These are phyloP conservation scores for Sinhomidia bicolor DNA, from an alignment of 2,888 invertebrate species.

Conservation along the genomic window DNA sequence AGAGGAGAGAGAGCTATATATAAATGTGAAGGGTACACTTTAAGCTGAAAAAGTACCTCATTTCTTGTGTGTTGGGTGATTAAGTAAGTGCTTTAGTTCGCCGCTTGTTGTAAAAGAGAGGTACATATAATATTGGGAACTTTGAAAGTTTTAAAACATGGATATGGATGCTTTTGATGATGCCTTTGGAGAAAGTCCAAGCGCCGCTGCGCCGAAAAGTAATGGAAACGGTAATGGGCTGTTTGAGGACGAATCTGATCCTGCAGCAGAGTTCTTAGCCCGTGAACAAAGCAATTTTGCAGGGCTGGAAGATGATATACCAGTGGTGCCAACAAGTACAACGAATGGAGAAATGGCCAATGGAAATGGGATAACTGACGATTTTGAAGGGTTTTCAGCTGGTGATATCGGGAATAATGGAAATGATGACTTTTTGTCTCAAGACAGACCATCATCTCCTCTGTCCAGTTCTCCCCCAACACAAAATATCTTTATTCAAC, in stretches of 20 bases:
- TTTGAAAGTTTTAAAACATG: conserved; percentile 1
- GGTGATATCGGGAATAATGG: background rate
- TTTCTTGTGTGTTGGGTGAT: background rate
- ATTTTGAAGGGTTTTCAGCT: background rate
- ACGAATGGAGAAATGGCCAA: conserved; percentile 45
- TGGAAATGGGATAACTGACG: conserved; percentile 38
- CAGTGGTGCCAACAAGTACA: conserved; percentile 70
- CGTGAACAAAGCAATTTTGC: conserved; percentile 97
- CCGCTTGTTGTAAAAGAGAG: background rate
- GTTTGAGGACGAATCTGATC: conserved; percentile 88
- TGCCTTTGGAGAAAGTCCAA: conserved; percentile 61
- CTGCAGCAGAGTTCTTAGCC: conserved; percentile 98
- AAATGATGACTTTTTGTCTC: background rate
- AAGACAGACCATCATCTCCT: conserved; percentile 17
- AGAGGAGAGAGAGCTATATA: too few species aligned
- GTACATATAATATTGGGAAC: background rate
- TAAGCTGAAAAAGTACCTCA: background rate
- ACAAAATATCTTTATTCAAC: conserved; percentile 14
- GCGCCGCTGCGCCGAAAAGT: background rate
- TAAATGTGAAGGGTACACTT: too few species aligned
- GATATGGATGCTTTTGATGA: conserved; percentile 67
- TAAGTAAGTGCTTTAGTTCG: background rate
- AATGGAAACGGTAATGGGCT: conserved; percentile 53
- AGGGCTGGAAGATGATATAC: conserved; percentile 94
- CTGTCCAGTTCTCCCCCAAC: background rate